Evolutionary conservation across 2,113 vertebrate genomes (phyloP), one percentile per base, ranked within the genome.

Genomic region (Ranitomeya imitator): DNA sequence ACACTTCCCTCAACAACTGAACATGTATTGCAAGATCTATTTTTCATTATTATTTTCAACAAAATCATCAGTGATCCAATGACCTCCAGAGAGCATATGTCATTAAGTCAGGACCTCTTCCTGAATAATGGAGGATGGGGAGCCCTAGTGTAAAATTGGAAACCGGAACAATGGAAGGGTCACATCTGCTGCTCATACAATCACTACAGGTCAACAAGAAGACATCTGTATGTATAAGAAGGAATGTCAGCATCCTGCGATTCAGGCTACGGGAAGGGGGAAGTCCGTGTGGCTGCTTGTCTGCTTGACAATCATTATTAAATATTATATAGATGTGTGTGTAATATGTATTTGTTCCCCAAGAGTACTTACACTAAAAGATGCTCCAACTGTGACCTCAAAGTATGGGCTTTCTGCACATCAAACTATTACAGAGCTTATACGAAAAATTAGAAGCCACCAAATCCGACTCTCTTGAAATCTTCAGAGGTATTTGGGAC

Each of bases 171-270:
- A 71, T 71, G 69, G 52, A 81, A 31, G 67, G 86, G 79, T 83
- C 86, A 83, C 86, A 76, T 76, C 67, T 83, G 79, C 86, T 63
- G 54, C 73, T 74, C 18, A 60, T 82, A 61, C 76, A 79, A 82
- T 74, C 54, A 71, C 11, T 79, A 86, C 23, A 74, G 86, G 79
- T 82, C 86, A 88, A 67, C 79, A 76, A 74, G 51, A 73, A 83
- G 65, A 31, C 65, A 82, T 87, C 79, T 82, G 79, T 31, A 60
- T 86, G 45, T 63, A 59, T 37, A 57, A 76, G 19, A 2, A 61
- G 73, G 84, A 54, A 81, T 60, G 67, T 73, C 79, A 57, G 86
- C 79, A 87, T 87, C 86, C 86, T 81, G 78, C 79, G 74, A 87
- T 69, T 69, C 67, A 88, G 54, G 19, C 26, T 7, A 54, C 85